Evolutionary conservation across 2,113 vertebrate species (phyloP).

Genomic region (rat (Rattus norvegicus)): DNA sequence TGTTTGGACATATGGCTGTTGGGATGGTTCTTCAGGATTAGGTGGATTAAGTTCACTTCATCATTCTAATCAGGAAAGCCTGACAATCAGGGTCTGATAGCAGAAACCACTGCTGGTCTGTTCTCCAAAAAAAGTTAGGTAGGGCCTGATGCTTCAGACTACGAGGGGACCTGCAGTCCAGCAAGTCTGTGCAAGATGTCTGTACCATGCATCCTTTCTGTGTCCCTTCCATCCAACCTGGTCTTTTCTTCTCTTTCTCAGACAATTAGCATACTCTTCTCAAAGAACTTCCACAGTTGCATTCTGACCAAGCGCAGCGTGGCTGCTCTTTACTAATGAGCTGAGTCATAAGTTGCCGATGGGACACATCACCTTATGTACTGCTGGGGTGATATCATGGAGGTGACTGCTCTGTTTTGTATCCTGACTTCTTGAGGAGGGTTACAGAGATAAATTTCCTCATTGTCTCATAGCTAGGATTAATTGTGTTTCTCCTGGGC

Average conservation of each 20-base stretch:
- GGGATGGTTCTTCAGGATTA: neutral
- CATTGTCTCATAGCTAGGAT: constrained; percentile 28
- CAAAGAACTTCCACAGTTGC: neutral
- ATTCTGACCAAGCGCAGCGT: neutral
- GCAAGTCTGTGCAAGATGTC: neutral
- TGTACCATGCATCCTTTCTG: neutral
- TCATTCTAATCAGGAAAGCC: neutral
- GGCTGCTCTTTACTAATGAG: neutral
- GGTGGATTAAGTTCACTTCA: neutral
- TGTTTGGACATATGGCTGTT: neutral
- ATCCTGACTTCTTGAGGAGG: neutral
- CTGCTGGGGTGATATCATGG: neutral
- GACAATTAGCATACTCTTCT: neutral
- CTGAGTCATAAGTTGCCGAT: rapidly evolving
- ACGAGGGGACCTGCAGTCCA: neutral
- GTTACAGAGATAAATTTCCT: neutral
- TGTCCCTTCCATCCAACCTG: neutral
- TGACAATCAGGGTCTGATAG: neutral
- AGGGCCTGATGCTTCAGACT: neutral
- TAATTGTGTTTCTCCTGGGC: constrained; percentile 30
- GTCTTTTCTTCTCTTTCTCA: neutral
- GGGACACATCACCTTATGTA: rapidly evolving
- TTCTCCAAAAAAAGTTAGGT: neutral
- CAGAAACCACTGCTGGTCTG: neutral
- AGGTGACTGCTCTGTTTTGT: neutral